A percentile compares a stretch with the other conserved stretches of the same genome.
Evolutionary conservation across 2,113 vertebrate genomes (phyloP).

Genomic region (Xenopus tropicalis): DNA sequence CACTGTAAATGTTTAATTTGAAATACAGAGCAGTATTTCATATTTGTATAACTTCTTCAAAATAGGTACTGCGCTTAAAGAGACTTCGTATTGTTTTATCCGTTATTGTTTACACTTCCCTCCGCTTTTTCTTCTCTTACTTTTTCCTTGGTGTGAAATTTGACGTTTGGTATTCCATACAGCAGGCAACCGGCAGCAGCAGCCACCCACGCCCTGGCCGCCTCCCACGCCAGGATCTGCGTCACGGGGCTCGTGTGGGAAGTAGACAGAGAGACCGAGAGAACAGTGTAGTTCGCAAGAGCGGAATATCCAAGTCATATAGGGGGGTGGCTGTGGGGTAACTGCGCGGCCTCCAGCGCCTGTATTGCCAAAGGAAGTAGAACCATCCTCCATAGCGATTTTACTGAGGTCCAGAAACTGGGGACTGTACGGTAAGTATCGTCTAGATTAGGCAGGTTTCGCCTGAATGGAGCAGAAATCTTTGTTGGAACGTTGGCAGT

Average conservation of each 20-base stretch:
- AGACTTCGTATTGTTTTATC: too few relatives aligned
- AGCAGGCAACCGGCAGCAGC: conserved; percentile 56
- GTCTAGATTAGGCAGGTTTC: background rate
- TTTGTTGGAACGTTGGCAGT: background rate
- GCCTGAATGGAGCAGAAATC: conserved; percentile 1
- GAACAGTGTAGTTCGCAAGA: conserved; percentile 57
- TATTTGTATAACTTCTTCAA: too few relatives aligned
- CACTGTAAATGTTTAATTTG: too few relatives aligned
- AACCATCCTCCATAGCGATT: background rate
- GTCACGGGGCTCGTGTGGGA: conserved; percentile 75
- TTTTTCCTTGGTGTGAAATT: background rate
- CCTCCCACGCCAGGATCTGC: conserved; percentile 79
- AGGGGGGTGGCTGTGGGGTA: conserved; percentile 9
- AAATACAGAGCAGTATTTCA: too few relatives aligned
- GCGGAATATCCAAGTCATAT: conserved; percentile 70
- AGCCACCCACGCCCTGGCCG: conserved; percentile 68
- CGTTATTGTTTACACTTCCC: too few relatives aligned
- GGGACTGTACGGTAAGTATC: background rate
- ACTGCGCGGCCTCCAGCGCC: background rate
- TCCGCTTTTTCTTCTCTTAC: too few relatives aligned
- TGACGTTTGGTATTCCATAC: conserved; percentile 48
- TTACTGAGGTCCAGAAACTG: conserved; percentile 2
- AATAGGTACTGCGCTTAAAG: too few relatives aligned
- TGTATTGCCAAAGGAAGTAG: background rate
- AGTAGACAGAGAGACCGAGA: conserved; percentile 51